Conservation (phyloP, 2,797 vertebrate genomes). For the Pangasius macronema region DNA sequence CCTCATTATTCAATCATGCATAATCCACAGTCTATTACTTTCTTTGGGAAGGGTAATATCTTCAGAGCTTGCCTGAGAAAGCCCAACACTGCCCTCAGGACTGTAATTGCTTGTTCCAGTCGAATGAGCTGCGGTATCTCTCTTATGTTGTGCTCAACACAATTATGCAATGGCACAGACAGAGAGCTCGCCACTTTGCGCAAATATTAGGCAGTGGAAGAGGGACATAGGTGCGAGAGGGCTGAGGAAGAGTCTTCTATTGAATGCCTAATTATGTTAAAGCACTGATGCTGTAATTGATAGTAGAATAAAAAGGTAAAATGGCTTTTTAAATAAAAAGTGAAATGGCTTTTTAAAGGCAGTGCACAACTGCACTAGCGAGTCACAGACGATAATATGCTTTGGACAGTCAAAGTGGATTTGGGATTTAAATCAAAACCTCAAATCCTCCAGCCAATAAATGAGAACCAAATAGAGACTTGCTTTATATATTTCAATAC, state of each 20-base stretch:
- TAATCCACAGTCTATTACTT: conserved; percentile 66
- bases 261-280: conserved; percentile 21
- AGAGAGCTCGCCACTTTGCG: conserved; percentile 37
- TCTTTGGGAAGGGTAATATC: conserved; percentile 58
- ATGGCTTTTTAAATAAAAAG: not conserved
- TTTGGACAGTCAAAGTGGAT: not conserved
- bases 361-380: not conserved
- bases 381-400: not conserved
- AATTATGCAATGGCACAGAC: conserved; percentile 66
- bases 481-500: not conserved
- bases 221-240: not conserved
- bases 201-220: conserved; percentile 12
- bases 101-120: conserved; percentile 73
- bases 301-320: not conserved
- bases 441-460: not conserved
- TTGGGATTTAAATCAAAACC: not conserved
- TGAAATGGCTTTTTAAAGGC: not conserved
- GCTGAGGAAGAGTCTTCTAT: conserved; percentile 7
- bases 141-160: conserved; percentile 68
- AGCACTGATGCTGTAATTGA: not conserved
- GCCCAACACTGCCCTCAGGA: conserved; percentile 65
- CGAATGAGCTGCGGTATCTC: conserved; percentile 67
- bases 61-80: conserved; percentile 59
- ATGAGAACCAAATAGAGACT: not conserved
- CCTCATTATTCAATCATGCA: conserved; percentile 68